Conservation (phyloP, 2,113 vertebrate genomes). For the Calyptomena viridis region DNA sequence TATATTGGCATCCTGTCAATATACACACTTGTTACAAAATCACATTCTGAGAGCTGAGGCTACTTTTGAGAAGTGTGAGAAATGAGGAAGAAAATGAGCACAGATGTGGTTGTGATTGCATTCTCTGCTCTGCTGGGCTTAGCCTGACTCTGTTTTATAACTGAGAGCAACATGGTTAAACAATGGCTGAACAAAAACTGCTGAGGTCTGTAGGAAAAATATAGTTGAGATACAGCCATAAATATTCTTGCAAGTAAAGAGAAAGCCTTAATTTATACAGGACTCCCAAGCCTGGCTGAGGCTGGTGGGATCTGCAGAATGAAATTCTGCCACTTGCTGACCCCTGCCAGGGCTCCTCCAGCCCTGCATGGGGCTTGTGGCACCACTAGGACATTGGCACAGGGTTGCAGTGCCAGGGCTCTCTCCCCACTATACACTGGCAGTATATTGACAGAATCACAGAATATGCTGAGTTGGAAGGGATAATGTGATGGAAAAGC, state of each 20-base stretch:
- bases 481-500: not conserved
- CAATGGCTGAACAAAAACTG: not conserved
- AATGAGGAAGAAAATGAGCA: not conserved
- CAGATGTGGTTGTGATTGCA: not conserved
- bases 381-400: not conserved
- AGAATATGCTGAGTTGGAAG: too few species aligned
- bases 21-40: not conserved
- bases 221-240: not conserved
- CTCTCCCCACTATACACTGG: not conserved
- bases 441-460: not conserved
- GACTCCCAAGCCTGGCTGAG: not conserved
- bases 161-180: not conserved
- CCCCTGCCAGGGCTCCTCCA: not conserved
- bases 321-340: not conserved
- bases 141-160: not conserved
- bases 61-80: not conserved
- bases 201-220: not conserved
- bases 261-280: not conserved
- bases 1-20: not conserved
- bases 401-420: rapidly evolving
- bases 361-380: not conserved
- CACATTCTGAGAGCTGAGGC: not conserved
- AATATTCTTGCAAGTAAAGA: not conserved
- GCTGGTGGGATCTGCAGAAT: not conserved
- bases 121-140: not conserved